A percentile compares a stretch with the other conserved stretches of the same genome.
Evolutionary conservation across 2,113 vertebrate genomes (phyloP).

Genomic region (Malaclemys terrapin): DNA sequence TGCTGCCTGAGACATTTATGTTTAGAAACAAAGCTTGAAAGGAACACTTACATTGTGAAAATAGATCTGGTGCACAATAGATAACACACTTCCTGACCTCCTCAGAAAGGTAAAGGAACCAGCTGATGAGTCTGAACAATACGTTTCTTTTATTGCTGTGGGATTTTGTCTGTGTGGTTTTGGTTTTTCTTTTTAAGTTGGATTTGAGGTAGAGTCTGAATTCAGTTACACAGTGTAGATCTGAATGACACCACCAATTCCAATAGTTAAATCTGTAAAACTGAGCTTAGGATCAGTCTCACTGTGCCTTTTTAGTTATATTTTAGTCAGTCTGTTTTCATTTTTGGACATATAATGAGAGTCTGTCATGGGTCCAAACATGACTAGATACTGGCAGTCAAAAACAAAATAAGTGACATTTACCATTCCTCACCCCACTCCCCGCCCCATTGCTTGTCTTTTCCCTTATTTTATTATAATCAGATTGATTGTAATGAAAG

Average conservation of each 20-base stretch:
- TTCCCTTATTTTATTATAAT: background rate
- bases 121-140: background rate
- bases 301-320: background rate
- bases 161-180: background rate
- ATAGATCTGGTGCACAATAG: background rate
- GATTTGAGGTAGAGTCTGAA: background rate
- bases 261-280: background rate
- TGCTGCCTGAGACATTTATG: background rate
- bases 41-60: background rate
- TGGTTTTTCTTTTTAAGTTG: background rate
- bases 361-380: background rate
- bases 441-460: background rate
- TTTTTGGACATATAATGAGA: background rate
- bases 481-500: background rate
- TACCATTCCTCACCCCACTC: background rate
- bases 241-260: background rate
- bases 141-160: background rate
- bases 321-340: background rate
- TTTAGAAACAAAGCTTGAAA: slow-evolving; percentile 1
- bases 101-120: background rate
- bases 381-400: background rate
- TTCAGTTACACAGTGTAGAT: background rate
- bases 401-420: background rate
- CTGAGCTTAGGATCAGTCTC: background rate
- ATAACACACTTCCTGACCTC: background rate